Conservation (phyloP, 2,797 vertebrate genomes). For the Clarias platycephalus region DNA sequence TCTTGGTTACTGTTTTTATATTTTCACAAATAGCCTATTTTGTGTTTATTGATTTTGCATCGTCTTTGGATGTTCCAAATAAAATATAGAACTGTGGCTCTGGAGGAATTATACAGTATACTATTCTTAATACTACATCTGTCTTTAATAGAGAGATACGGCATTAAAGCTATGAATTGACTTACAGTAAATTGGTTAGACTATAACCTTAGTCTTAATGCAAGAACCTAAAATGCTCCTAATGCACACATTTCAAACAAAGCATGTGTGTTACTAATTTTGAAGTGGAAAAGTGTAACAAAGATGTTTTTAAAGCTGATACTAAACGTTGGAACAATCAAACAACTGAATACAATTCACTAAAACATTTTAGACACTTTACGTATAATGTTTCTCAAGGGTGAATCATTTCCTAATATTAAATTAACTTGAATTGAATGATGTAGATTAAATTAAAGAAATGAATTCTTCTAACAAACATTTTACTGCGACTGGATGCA, state of each 20-base stretch:
- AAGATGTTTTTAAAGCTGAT: not conserved
- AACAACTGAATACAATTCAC: not conserved
- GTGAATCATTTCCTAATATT: no score
- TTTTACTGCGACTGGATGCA: no score
- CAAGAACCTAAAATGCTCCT: not conserved
- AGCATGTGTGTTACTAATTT: not conserved
- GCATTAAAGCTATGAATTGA: not conserved
- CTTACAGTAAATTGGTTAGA: not conserved
- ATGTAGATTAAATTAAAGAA: no score
- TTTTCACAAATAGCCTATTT: not conserved
- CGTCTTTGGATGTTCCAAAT: not conserved
- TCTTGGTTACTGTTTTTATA: not conserved
- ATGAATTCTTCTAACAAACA: no score
- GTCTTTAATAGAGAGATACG: not conserved
- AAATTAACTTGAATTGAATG: no score
- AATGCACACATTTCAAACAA: not conserved
- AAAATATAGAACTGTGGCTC: not conserved
- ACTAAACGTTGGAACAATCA: not conserved
- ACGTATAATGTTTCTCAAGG: no score
- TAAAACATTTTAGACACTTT: not conserved
- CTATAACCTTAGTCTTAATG: not conserved
- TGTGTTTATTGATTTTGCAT: not conserved
- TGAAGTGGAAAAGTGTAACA: not conserved
- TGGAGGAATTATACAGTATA: not conserved
- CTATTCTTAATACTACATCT: not conserved